These are phyloP conservation scores for Barbus barbus DNA, from an alignment of 2,113 vertebrate genomes.

Conservation along the genomic window DNA sequence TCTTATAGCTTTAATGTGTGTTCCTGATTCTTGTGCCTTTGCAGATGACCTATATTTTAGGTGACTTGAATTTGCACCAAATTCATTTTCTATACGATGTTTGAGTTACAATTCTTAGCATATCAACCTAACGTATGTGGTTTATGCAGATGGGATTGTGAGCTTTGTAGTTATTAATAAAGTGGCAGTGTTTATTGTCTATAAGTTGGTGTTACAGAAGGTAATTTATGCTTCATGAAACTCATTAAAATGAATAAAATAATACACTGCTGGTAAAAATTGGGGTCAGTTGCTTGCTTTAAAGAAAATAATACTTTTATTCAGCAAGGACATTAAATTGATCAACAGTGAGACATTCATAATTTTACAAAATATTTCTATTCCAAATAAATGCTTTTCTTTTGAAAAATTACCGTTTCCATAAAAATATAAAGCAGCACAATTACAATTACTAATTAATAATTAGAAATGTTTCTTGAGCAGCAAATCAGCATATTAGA, in stretches of 20 bases:
- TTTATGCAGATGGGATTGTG: neutral
- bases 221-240: neutral
- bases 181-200: neutral
- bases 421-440: too few species aligned
- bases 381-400: neutral
- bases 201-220: neutral
- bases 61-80: neutral
- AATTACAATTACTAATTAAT: neutral
- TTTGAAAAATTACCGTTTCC: too few species aligned
- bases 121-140: neutral
- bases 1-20: neutral
- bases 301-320: neutral
- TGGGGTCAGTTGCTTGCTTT: neutral
- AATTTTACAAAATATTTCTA: neutral
- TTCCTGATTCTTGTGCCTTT: neutral
- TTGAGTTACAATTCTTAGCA: too few species aligned
- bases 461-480: neutral
- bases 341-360: neutral
- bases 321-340: neutral
- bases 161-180: neutral
- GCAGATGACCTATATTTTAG: constrained; percentile 10
- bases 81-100: too few species aligned
- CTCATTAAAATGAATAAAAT: neutral
- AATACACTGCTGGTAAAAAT: neutral
- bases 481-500: too few species aligned